Evolutionary conservation across 1,140 invertebrate species (phyloP).

Genomic region (Sinella curviseta): DNA sequence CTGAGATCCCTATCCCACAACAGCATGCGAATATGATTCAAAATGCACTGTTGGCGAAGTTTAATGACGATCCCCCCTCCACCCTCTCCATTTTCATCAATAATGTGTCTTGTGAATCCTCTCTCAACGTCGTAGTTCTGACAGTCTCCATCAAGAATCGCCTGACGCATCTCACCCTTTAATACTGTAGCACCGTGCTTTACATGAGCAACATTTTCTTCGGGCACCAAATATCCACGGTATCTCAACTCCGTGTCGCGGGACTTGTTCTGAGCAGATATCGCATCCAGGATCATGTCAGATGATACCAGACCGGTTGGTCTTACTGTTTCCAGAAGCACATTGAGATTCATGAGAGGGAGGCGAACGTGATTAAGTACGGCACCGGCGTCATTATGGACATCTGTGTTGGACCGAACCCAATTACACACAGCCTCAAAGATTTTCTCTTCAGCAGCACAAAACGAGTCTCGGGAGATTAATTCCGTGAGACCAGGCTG

Average conservation of each 20-base stretch:
- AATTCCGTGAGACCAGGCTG: constrained; percentile 76
- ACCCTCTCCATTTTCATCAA: constrained; percentile 70
- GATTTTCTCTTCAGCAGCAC: constrained; percentile 91
- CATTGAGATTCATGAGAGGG: constrained; percentile 80
- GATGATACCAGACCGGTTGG: constrained; percentile 80
- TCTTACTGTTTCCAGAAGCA: constrained; percentile 83
- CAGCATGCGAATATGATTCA: constrained; percentile 90
- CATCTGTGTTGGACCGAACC: constrained; percentile 73
- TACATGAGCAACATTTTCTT: constrained; percentile 85
- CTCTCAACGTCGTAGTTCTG: constrained; percentile 87
- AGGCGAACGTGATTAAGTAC: constrained; percentile 67
- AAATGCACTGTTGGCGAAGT: constrained; percentile 81
- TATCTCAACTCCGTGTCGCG: constrained; percentile 77
- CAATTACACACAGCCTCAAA: constrained; percentile 85
- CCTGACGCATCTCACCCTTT: constrained; percentile 80
- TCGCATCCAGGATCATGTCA: constrained; percentile 90
- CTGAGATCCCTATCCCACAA: constrained; percentile 91
- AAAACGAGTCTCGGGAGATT: constrained; percentile 91
- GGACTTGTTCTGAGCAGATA: constrained; percentile 66
- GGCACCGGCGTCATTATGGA: constrained; percentile 56
- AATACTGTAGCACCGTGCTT: constrained; percentile 78
- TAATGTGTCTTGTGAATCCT: constrained; percentile 85
- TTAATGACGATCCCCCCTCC: constrained; percentile 83
- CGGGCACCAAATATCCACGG: constrained; percentile 75
- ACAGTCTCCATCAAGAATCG: constrained; percentile 83